phyloP scores from a whole-genome alignment of 2,113 vertebrate genomes.

The Ptilonorhynchus violaceus region DNA sequence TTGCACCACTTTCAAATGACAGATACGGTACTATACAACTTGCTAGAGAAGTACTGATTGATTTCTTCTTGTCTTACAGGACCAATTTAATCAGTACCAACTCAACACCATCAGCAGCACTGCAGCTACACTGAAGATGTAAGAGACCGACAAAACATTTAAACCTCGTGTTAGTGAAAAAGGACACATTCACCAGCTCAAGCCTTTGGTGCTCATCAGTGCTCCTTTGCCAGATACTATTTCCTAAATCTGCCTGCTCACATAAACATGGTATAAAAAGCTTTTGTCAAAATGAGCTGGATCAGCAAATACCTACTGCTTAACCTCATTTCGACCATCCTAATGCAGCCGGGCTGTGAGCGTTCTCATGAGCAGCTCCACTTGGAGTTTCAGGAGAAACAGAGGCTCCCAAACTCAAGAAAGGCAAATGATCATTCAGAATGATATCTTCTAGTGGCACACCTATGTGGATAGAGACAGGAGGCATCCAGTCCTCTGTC shows the following conservation, averaged over 20 bases:
- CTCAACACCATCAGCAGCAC: neutral
- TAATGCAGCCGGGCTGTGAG: neutral
- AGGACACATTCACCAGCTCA: neutral
- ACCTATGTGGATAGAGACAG: neutral
- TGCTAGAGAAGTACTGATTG: neutral
- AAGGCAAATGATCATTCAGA: neutral
- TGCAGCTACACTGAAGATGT: neutral
- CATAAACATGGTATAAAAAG: neutral
- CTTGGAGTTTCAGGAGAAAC: neutral
- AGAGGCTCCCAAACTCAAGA: neutral
- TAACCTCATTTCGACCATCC: neutral
- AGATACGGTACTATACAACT: neutral
- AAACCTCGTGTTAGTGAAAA: neutral
- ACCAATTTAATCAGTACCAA: neutral
- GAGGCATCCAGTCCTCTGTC: neutral
- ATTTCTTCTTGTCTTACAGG: neutral
- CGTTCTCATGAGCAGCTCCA: neutral
- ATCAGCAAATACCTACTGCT: slow-evolving; percentile 28
- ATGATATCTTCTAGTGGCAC: neutral
- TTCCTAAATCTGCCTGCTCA: neutral
- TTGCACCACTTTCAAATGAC: neutral
- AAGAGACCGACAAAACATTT: neutral
- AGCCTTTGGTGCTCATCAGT: neutral
- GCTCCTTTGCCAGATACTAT: neutral
- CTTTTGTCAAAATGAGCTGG: neutral